Conservation (phyloP, 1,140 invertebrate genomes). For the Lamellibrachia luymesi region DNA sequence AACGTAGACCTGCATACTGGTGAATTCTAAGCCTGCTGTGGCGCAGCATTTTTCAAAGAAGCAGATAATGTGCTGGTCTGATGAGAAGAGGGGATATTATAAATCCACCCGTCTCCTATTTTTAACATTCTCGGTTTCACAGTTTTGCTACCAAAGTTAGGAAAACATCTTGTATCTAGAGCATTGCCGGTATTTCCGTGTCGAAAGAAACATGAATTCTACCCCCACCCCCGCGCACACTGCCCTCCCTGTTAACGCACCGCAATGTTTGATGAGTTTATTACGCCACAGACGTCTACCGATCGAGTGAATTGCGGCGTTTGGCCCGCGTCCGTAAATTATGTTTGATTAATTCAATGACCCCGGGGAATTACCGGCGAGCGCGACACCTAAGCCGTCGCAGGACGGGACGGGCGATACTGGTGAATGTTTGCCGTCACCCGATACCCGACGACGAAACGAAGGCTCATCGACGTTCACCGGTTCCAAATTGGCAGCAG, state of each 20-base stretch:
- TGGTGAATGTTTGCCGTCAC: background rate
- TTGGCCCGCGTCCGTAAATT: background rate
- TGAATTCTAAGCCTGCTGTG: no score
- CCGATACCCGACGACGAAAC: background rate
- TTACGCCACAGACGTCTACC: background rate
- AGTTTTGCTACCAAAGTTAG: background rate
- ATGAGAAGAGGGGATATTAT: no score
- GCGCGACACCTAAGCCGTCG: background rate
- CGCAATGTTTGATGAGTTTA: conserved; percentile 1
- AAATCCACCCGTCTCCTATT: background rate
- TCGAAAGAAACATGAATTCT: background rate
- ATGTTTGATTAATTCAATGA: conserved; percentile 6
- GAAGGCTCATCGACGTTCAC: background rate
- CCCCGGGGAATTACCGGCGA: background rate
- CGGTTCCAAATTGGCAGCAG: background rate
- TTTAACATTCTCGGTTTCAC: background rate
- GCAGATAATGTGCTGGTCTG: no score
- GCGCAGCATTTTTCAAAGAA: no score
- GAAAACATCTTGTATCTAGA: background rate
- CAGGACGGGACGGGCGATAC: background rate
- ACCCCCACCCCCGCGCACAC: background rate
- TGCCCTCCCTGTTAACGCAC: background rate
- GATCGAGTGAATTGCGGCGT: background rate
- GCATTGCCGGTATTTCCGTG: background rate
- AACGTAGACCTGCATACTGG: no score